Evolutionary conservation across 2,888 invertebrate genomes (phyloP), one percentile per base, ranked within the genome.

Genomic region (Hypselothyrea guttata): DNA sequence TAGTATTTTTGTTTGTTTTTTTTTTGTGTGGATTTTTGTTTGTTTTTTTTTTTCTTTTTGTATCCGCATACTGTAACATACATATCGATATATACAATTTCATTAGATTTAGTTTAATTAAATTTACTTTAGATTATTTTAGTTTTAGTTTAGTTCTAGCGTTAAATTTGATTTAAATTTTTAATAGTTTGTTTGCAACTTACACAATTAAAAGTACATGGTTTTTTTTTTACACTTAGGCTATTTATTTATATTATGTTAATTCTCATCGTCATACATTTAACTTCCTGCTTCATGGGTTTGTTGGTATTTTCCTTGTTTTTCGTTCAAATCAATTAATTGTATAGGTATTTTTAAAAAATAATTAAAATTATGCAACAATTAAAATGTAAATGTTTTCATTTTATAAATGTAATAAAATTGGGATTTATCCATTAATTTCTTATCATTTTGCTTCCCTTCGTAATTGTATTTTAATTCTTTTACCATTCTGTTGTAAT

Each of bases 361-460:
- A 74, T 75, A 79, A 84, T 82, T 86, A 86, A 87, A 86, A 86
- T 77, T 86, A 86, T 85, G 86, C 86, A 86, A 86, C 86, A 86
- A 86, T 87, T 86, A 75, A 82, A 82, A 84, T 75, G 68, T 84
- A 82, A 84, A 70, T 71, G 70, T 81, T 74, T 76, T 71, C 66
- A 82, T 81, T 85, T 85, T 79, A 86, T 85, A 85, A 85, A 81
- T 86, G 76, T 86, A 85, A 72, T 81, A 85, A 86, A 76, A 84
- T 86, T 81, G 84, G 85, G 83, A 73, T 84, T 75, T 74, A 52
- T 52, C 49, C 42, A 45, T 66, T 54, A 56, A 57, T 67, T 69
- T 55, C 62, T 15, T 46, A 68, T 71, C 66, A 66, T 69, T 60
- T 61, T 66, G 49, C 31, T 69, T 70, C 57, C 71, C 61, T 48